Evolutionary conservation across 2,888 invertebrate genomes (phyloP).

Genomic region (Tholera decimalis): DNA sequence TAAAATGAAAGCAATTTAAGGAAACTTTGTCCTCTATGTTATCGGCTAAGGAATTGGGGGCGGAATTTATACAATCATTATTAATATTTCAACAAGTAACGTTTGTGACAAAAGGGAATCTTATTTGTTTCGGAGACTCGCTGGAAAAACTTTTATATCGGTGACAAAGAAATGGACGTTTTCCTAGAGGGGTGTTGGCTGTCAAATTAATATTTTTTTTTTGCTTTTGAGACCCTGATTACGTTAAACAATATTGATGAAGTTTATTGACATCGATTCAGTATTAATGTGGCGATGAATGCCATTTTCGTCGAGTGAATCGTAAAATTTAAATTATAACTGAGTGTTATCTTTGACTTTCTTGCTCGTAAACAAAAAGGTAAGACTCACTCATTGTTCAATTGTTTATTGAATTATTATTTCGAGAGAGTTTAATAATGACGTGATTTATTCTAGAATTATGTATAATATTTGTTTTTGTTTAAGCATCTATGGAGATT

Average conservation of each 20-base stretch:
- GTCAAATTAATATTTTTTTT: conserved; percentile 32
- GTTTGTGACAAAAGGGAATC: conserved; percentile 51
- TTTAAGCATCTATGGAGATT: neutral
- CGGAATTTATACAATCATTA: conserved; percentile 56
- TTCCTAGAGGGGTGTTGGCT: conserved; percentile 28
- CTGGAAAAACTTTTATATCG: conserved; percentile 52
- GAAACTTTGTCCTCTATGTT: conserved; percentile 57
- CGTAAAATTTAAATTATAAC: conserved; percentile 48
- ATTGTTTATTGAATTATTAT: conserved; percentile 30
- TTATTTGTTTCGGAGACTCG: conserved; percentile 56
- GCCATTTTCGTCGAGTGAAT: conserved; percentile 5
- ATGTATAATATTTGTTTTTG: too few relatives aligned
- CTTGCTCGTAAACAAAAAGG: conserved; percentile 40
- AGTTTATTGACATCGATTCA: conserved; percentile 33
- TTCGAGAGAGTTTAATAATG: conserved; percentile 3
- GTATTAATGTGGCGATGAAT: conserved; percentile 40
- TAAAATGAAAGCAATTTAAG: conserved; percentile 52
- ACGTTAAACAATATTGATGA: conserved; percentile 14
- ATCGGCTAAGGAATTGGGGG: conserved; percentile 44
- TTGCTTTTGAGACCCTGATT: neutral
- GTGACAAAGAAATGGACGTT: conserved; percentile 41
- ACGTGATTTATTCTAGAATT: neutral
- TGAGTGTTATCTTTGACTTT: conserved; percentile 18
- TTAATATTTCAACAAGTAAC: conserved; percentile 60
- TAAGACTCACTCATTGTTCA: conserved; percentile 20